Evolutionary conservation across 2,113 vertebrate species (phyloP).

Genomic region (Hydrochoerus hydrochaeris): DNA sequence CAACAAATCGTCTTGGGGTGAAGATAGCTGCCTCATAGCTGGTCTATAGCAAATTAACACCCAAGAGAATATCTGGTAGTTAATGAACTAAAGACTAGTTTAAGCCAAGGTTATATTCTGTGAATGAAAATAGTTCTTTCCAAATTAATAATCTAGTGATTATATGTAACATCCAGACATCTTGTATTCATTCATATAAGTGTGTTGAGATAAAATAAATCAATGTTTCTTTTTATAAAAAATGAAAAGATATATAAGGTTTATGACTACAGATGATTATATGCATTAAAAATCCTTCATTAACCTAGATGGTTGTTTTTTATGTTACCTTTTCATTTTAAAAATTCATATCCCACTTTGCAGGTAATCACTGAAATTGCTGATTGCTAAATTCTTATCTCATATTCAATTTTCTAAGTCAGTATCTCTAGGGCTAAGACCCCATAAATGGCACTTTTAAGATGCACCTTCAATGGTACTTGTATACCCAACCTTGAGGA

Average conservation of each 20-base stretch:
- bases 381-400: background rate
- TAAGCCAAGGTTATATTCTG: background rate
- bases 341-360: background rate
- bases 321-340: background rate
- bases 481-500: background rate
- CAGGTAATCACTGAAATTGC: background rate
- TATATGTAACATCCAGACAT: background rate
- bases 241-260: background rate
- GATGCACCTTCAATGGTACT: background rate
- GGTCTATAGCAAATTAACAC: background rate
- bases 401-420: background rate
- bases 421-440: background rate
- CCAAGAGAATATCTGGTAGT: conserved; percentile 16
- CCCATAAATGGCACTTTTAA: background rate
- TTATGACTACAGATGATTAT: background rate
- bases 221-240: conserved; percentile 7
- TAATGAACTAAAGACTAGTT: conserved; percentile 13
- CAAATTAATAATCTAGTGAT: conserved; percentile 15
- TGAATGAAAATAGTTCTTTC: conserved; percentile 15
- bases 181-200: background rate
- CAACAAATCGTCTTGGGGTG: background rate
- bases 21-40: background rate
- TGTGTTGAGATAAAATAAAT: background rate
- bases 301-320: background rate
- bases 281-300: background rate